Percentiles rank a stretch among this genome's conserved stretches.
These are phyloP conservation scores for Aelia acuminata DNA, from an alignment of 2,888 invertebrate genomes.

Conservation along the genomic window DNA sequence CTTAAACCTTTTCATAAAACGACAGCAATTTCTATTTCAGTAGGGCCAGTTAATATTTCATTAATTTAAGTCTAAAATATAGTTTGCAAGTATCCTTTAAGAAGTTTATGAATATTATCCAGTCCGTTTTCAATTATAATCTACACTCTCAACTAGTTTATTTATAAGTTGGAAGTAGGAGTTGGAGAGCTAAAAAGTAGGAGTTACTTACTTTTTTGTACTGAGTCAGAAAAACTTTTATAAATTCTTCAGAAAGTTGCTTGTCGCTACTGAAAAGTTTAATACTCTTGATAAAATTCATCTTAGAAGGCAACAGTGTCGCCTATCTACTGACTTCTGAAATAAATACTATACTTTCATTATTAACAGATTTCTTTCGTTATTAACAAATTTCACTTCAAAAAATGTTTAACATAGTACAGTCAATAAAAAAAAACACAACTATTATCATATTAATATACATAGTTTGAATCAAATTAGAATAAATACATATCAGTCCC, in stretches of 20 bases:
- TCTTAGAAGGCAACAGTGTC: background rate
- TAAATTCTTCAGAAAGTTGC: slow-evolving; percentile 1
- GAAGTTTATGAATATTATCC: too few relatives aligned
- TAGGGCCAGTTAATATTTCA: too few relatives aligned
- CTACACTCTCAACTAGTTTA: background rate
- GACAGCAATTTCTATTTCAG: too few relatives aligned
- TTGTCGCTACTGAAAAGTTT: slow-evolving; percentile 11
- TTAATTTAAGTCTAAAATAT: too few relatives aligned
- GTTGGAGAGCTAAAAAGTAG: background rate
- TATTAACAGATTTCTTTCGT: background rate
- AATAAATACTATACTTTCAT: background rate
- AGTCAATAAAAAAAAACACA: too few relatives aligned
- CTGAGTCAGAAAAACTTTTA: slow-evolving; percentile 2
- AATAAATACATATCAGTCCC: too few relatives aligned
- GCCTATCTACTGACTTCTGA: background rate
- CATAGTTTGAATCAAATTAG: too few relatives aligned
- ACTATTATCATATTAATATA: too few relatives aligned
- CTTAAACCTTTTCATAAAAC: too few relatives aligned
- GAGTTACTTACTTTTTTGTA: background rate
- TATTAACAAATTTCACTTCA: too few relatives aligned
- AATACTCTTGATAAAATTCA: background rate
- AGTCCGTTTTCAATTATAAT: background rate
- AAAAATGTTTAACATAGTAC: too few relatives aligned
- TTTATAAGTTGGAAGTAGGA: background rate
- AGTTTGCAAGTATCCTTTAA: too few relatives aligned